A percentile compares a stretch with the other conserved stretches of the same genome.
phyloP scores from a whole-genome alignment of 2,888 invertebrate species.

The Ischnura elegans region DNA sequence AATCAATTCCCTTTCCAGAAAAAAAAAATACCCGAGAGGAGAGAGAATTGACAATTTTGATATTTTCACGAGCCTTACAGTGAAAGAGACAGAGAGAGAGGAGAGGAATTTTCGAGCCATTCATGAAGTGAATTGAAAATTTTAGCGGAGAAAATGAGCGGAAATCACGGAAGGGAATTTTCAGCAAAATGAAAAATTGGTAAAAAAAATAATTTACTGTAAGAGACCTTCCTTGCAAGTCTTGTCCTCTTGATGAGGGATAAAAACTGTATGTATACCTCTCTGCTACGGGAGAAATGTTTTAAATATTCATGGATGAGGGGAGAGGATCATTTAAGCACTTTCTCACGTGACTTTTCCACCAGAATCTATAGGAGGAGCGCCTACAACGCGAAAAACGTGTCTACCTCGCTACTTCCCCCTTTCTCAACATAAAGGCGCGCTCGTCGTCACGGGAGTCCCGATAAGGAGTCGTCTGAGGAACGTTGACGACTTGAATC shows the following conservation, averaged over 20 bases:
- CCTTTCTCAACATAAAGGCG: not conserved
- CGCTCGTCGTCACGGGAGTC: not conserved
- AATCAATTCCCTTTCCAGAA: not conserved
- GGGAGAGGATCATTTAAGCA: not conserved
- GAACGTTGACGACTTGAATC: slow-evolving; percentile 11
- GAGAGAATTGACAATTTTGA: not conserved
- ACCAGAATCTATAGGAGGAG: not conserved
- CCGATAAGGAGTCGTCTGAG: slow-evolving; percentile 12
- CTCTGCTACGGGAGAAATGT: not conserved
- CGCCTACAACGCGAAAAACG: not conserved
- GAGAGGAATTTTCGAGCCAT: not conserved
- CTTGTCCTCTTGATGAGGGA: not conserved
- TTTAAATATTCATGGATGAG: not conserved
- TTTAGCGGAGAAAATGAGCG: not conserved
- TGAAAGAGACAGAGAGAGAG: not conserved
- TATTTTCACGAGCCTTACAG: not conserved
- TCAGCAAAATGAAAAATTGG: not conserved
- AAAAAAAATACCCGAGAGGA: not conserved
- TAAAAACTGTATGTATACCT: not conserved
- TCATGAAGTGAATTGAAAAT: not conserved
- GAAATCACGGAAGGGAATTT: not conserved
- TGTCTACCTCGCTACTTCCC: not conserved
- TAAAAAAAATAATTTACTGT: not conserved
- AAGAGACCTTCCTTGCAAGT: no score
- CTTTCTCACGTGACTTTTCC: not conserved